Evolutionary conservation across 35 echinoderm and acorn worm species (phyloP), one percentile per base, ranked within the genome.

Genomic region (Heliocidaris tuberculata): DNA sequence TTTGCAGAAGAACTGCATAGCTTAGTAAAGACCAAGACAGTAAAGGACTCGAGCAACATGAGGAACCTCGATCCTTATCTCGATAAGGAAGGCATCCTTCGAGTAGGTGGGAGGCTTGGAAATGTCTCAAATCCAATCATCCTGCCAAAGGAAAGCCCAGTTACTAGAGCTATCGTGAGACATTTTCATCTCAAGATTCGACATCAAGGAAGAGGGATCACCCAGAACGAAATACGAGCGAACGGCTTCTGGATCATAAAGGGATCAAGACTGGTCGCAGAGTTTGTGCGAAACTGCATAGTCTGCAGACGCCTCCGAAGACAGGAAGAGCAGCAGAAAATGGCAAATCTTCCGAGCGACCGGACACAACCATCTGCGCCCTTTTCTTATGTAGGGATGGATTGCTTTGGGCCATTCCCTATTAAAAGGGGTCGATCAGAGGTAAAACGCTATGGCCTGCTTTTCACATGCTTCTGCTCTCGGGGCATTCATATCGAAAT

Each of bases 281-380:
- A 92, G 29, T 48, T 92, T 4, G 42, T 92, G 8, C 48, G 42
- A 31, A 92, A 92, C 48, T 92, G 94, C 21, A 70, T 94, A 35
- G 13, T 30, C 5, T 94, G 94, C 78, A 94, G 61, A 48, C 94
- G 94, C 4, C 91, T 96, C 11, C 86, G 90, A 32, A 86, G 92
- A 94, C 71, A 86, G 21, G 90, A 48, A 27, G 90, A 95, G 59
- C 52, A 86, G 86, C 97, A 98, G 50, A 98, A 95, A 86, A 96
- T 98, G 97, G 94, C 97, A 78, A 86, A 98, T 42, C 54, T 98
- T 1, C 97, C 97, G 7, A 71, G 89, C 31, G 97, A 98, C 88
- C n/a, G 97, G 15, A 88, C 95, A 1, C 90, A 97, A 85, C 97
- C 97, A 13, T 31, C 93, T 5, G 86, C 95, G n/a, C 95, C 95